Evolutionary conservation across 2,797 vertebrate species (phyloP).

Genomic region (Thripadectes ignobilis): DNA sequence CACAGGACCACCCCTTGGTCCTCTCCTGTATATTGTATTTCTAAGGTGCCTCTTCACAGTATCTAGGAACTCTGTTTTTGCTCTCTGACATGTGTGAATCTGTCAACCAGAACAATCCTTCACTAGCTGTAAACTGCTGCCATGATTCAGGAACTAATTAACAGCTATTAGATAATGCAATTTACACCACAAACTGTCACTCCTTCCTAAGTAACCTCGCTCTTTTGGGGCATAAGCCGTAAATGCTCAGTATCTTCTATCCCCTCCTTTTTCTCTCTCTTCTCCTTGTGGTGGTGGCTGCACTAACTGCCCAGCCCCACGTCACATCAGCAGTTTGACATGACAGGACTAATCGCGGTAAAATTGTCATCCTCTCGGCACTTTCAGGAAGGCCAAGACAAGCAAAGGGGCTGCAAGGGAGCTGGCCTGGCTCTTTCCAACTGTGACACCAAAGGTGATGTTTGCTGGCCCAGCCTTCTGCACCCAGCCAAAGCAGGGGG

Average conservation of each 20-base stretch:
- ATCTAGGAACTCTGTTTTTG: neutral
- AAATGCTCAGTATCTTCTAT: neutral
- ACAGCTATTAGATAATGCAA: slow-evolving; percentile 50
- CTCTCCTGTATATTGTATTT: neutral
- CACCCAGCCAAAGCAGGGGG: neutral
- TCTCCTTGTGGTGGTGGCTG: neutral
- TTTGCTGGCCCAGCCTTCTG: neutral
- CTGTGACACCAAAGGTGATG: rapidly evolving
- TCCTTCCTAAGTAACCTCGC: neutral
- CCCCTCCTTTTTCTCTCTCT: neutral
- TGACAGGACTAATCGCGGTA: neutral
- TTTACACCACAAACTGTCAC: slow-evolving; percentile 22
- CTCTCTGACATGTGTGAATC: slow-evolving; percentile 10
- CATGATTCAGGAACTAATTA: slow-evolving; percentile 55
- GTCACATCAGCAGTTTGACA: neutral
- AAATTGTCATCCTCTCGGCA: neutral
- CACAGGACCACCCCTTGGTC: neutral
- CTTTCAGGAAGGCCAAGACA: neutral
- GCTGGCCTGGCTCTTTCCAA: neutral
- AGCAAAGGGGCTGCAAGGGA: neutral
- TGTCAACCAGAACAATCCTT: slow-evolving; percentile 30
- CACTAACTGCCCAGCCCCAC: neutral
- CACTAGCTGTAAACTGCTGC: slow-evolving; percentile 4
- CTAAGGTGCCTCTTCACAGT: neutral
- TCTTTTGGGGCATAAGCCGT: neutral